phyloP scores from a whole-genome alignment of 2,113 vertebrate genomes.

The Psittacula cyanocephala region DNA sequence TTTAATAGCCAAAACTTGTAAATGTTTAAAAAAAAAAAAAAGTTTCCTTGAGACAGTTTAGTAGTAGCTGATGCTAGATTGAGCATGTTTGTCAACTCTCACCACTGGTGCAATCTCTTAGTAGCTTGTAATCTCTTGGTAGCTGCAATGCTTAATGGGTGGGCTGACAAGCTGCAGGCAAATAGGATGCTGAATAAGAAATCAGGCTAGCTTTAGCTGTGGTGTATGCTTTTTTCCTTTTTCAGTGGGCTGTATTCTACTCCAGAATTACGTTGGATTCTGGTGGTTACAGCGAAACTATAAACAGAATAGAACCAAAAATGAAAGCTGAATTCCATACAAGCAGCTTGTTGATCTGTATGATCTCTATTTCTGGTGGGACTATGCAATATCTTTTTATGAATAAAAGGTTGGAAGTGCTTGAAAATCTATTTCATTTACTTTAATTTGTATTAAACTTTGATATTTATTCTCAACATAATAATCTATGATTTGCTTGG shows the following conservation, averaged over 20 bases:
- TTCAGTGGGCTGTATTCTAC: neutral
- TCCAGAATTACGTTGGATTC: neutral
- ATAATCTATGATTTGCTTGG: neutral
- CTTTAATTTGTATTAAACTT: neutral
- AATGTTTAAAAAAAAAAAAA: neutral
- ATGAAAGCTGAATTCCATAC: neutral
- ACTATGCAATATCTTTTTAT: neutral
- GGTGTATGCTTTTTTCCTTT: neutral
- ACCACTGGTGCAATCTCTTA: neutral
- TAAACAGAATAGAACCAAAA: neutral
- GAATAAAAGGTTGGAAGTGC: neutral
- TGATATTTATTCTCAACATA: neutral
- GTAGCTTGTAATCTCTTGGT: no score
- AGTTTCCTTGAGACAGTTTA: neutral
- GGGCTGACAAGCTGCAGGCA: neutral
- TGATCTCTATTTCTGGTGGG: neutral
- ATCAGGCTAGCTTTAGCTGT: neutral
- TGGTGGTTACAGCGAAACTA: neutral
- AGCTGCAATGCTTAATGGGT: neutral
- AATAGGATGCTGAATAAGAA: neutral
- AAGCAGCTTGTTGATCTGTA: neutral
- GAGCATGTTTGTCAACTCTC: neutral
- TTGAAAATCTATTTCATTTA: neutral
- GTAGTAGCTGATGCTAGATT: neutral
- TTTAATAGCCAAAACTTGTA: neutral